Base-by-base conservation (phyloP, 1,140 invertebrate genomes). In the Anastrepha obliqua region DNA sequence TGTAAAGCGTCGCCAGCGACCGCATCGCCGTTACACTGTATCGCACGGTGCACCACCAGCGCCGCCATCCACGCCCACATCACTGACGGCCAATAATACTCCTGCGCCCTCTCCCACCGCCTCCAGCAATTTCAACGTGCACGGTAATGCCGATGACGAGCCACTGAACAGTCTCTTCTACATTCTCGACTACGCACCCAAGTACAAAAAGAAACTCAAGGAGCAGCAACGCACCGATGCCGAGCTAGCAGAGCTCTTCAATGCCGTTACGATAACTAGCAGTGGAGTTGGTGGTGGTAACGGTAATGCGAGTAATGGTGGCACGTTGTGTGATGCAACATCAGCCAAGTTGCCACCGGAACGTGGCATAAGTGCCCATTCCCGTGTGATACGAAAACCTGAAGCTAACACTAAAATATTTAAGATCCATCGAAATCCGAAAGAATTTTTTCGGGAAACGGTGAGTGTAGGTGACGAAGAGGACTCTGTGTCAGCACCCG, bases 1-100 rank as follows among this genome's bases (percentile, higher is more conserved):
- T 51, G 88, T 88, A 20, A 88, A 87, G 55, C 86, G 86, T 20
- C 74, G 88, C 15, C 65, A 59, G 47, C 86, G 88, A n/a, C 86
- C 86, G n/a, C 91, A 91, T 87, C 91, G 92, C 86, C 91, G 92
- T 89, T 92, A 92, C 87, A 93, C 92, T 89, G 91, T 93, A 89
- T 90, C 90, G 89, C 90, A 93, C 86, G 91, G 87, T 17, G 85
- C 91, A 86, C 90, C 90, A 74, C 91, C 91, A 51, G 91, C 91
- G 88, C 91, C 91, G 87, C 91, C 91, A 86, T 92, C 91, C 89
- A 92, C 91, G 85, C 91, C 91, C 81, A 92, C 91, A 55, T 89
- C 92, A 70, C 88, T 91, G 55, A 88, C 86, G 44, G 78, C 88
- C 60, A 85, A 86, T 81, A 87, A 78, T 44, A 87, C 81, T 44